Conservation (phyloP, 2,113 vertebrate species). For the Cyrtonyx montezumae region DNA sequence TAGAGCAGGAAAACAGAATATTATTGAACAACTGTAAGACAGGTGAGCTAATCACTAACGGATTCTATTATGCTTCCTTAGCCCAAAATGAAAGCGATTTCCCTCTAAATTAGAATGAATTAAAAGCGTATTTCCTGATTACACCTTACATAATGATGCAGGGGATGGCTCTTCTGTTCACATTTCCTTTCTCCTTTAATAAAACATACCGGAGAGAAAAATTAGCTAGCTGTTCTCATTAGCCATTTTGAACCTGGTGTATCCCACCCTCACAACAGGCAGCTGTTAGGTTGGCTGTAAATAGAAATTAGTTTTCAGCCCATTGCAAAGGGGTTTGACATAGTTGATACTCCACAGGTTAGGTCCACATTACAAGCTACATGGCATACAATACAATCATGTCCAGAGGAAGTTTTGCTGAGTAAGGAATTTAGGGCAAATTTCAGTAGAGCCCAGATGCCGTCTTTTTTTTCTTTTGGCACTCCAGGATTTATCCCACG, state of each 20-base stretch:
- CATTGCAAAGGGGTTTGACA: background rate
- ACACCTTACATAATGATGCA: background rate
- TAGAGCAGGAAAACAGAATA: background rate
- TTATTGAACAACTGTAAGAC: background rate
- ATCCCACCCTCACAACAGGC: background rate
- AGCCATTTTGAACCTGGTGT: background rate
- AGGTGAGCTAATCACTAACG: constrained; percentile 24
- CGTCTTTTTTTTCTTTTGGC: background rate
- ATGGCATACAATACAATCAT: background rate
- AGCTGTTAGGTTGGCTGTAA: background rate
- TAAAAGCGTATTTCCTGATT: constrained; percentile 26
- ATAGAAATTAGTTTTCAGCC: background rate
- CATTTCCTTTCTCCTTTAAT: constrained; percentile 3
- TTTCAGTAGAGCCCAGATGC: background rate
- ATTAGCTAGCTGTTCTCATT: background rate
- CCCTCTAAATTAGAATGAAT: constrained; percentile 16
- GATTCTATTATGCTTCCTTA: background rate
- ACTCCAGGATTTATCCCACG: background rate
- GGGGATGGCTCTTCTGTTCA: background rate
- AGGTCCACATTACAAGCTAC: rapidly evolving
- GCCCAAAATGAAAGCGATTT: background rate
- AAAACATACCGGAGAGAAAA: background rate
- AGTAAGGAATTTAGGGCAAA: background rate
- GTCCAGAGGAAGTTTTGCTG: background rate
- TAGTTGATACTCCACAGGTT: background rate